Base-by-base conservation (phyloP, 2,113 vertebrate genomes). In the Puma concolor region DNA sequence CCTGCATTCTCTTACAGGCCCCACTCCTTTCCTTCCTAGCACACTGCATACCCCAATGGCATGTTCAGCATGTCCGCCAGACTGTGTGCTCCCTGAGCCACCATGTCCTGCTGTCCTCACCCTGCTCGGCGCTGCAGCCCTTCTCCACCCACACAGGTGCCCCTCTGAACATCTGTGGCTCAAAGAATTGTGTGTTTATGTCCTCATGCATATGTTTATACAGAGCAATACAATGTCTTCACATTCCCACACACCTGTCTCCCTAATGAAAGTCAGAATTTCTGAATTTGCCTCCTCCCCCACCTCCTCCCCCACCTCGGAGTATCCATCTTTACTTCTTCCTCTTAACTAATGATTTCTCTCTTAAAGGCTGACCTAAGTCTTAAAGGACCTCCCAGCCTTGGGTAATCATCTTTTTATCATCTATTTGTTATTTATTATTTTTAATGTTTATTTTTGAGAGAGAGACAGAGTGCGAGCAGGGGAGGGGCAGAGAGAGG, bases 351-450 rank as follows among this genome's bases (percentile, higher is more conserved):
- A 72, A 95, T 54, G 79, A 84, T 13, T 44, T 93, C n/a, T 44
- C 11, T 52, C 60, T 80, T 88, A 77, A 95, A 94, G 50, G 14
- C 36, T 50, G 41, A 71, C 27, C n/a, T 63, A 33, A 29, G 27
- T 31, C 29, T 44, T 86, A 87, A 82, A 83, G n/a, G 7, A 54
- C 74, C 48, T 91, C 16, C 33, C 44, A 54, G n/a, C 44, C 60
- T 92, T 88, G 13, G 16, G 15, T 44, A 88, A 88, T 31, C 29
- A 6, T n/a, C n/a, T 85, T 96, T 96, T 50, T 74, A 64, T 84
- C 71, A 48, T 66, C 48, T 84, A 12, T 44, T 88, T 74, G 80
- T 60, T 60, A 44, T 8, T 44, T 1, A 60, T 60, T 60, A 57
- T 60, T 60, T 60, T 60, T 21, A 60, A 9, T 9, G 21, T 60